Conservation (phyloP, 2,113 vertebrate genomes). For the Epinephelus moara region DNA sequence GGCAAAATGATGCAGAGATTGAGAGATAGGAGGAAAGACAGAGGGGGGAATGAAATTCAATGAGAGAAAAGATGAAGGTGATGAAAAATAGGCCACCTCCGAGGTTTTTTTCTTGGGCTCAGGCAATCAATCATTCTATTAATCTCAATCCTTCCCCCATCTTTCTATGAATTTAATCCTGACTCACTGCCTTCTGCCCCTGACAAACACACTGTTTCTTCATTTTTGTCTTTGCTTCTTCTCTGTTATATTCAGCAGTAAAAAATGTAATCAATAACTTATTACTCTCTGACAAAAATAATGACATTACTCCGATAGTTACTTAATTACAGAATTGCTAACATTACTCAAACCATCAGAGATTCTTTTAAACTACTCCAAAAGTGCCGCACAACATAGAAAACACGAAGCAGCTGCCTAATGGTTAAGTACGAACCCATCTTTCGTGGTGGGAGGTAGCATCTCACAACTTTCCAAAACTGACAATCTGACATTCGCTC, state of each 20-base stretch:
- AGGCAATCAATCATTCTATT: constrained; percentile 78
- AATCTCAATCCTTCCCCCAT: constrained; percentile 68
- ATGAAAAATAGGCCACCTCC: constrained; percentile 76
- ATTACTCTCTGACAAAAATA: constrained; percentile 13
- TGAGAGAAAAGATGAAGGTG: constrained; percentile 57
- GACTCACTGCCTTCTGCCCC: constrained; percentile 34
- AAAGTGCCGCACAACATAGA: not conserved
- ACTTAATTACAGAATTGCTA: not conserved
- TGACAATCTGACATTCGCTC: not conserved
- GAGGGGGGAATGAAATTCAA: constrained; percentile 56
- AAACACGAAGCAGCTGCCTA: not conserved
- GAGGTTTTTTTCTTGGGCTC: constrained; percentile 39
- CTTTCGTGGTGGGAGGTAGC: not conserved
- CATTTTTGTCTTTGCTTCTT: not conserved
- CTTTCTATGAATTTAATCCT: constrained; percentile 59
- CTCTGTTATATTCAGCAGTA: not conserved
- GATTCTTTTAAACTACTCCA: not conserved
- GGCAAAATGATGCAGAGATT: constrained; percentile 56
- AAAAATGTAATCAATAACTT: not conserved
- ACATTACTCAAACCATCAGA: not conserved
- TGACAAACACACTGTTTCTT: not conserved
- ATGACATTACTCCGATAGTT: not conserved
- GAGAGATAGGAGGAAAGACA: constrained; percentile 54
- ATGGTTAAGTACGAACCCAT: not conserved
- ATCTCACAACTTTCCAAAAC: not conserved